Base-by-base conservation (phyloP, 1,140 invertebrate genomes). In the Tetragonula clypearis region DNA sequence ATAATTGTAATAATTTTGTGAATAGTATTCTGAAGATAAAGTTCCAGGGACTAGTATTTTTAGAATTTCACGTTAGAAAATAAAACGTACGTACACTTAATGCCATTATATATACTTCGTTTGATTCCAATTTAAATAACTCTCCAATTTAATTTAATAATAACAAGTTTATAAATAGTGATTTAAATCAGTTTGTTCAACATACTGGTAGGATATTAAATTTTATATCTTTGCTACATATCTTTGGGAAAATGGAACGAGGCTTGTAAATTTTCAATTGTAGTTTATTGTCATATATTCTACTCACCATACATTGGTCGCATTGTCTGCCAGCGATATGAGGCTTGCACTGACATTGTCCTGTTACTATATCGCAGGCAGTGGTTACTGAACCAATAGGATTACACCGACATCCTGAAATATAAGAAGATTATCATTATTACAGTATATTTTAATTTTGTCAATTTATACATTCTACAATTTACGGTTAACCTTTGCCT, bases 341-440 rank as follows among this genome's bases (percentile, higher is more conserved):
- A 1, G 96, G 95, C 69, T 97, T 97, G 93, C 99, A 99, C 66
- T 96, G 95, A 94, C 99, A 99, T 92, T 98, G 97, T 0, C 99
- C 99, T 30, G 96, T 97, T 19, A 96, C 96, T 69, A 97, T 96
- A 93, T 99, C 97, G 95, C 99, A 99, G 60, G 97, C 96, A 68
- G 95, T 95, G 23, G 96, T 95, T 86, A 96, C 93, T 4, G 98
- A 97, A 12, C 98, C 98, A 71, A 96, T 90, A 58, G 92, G 91
- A 90, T 97, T 97, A 94, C 98, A 99, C 75, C 96, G 96, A 91
- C 98, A 98, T 74, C 97, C 96, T 96, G 93, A 53, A 94, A 95
- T 41, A 74, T 41, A 66, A 66, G 15, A 66, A 66, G 65, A 66
- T 26, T 49, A 49, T n/a, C 60, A n/a, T 62, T 62, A n/a, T 14